These are phyloP conservation scores for Polydrusus tereticollis DNA, from an alignment of 2,888 invertebrate genomes.

Conservation along the genomic window DNA sequence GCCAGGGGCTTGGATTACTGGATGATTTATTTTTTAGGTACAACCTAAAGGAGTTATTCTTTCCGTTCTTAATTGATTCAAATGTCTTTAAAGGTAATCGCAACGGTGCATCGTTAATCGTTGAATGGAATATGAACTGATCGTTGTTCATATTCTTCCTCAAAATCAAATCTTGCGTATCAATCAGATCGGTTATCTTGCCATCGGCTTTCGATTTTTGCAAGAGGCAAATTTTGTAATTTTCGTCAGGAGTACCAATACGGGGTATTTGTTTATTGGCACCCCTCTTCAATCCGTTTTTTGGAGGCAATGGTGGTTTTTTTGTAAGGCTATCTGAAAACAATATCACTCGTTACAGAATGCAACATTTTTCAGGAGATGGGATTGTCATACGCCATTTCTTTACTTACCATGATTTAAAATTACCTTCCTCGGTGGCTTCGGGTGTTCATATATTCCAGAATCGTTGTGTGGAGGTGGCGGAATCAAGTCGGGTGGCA, in stretches of 20 bases:
- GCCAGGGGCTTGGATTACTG: slow-evolving; percentile 53
- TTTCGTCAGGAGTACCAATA: slow-evolving; percentile 54
- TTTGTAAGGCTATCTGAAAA: slow-evolving; percentile 58
- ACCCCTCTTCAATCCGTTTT: slow-evolving; percentile 79
- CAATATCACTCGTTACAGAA: no score
- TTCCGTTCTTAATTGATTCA: slow-evolving; percentile 1
- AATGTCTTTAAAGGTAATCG: slow-evolving; percentile 13
- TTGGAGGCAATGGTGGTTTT: slow-evolving; percentile 69
- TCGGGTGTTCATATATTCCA: slow-evolving; percentile 74
- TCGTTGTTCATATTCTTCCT: slow-evolving; percentile 58
- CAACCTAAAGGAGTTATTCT: slow-evolving; percentile 26
- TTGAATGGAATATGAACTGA: slow-evolving; percentile 60
- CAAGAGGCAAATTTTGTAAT: slow-evolving; percentile 52
- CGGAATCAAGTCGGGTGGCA: slow-evolving; percentile 79
- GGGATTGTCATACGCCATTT: no score
- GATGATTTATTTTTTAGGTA: slow-evolving; percentile 53
- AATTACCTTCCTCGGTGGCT: slow-evolving; percentile 72
- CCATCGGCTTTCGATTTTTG: slow-evolving; percentile 54
- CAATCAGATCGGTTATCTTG: slow-evolving; percentile 52
- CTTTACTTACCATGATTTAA: slow-evolving; percentile 57
- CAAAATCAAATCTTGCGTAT: slow-evolving; percentile 54
- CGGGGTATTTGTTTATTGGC: slow-evolving; percentile 57
- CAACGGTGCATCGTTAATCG: slow-evolving; percentile 28
- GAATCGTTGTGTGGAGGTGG: slow-evolving; percentile 71
- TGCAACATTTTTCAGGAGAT: no score